These are phyloP conservation scores for Neelides sp. DNA, from an alignment of 1,140 invertebrate species.

Conservation along the genomic window DNA sequence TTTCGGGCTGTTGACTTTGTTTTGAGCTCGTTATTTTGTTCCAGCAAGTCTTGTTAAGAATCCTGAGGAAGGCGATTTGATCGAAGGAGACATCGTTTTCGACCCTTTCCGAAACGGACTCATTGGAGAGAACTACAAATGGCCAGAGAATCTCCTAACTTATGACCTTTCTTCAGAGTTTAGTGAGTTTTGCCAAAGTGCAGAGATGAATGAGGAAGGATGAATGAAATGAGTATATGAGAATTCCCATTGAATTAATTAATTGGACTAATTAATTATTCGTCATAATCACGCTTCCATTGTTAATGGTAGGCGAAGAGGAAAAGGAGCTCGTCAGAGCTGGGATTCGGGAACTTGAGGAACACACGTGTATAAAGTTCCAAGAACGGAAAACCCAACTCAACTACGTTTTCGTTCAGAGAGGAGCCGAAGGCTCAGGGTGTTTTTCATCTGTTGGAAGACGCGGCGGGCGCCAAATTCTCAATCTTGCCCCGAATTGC, in stretches of 20 bases:
- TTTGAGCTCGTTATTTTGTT: neutral
- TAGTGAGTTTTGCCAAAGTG: too few species aligned
- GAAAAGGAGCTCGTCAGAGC: constrained; percentile 9
- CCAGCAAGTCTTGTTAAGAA: neutral
- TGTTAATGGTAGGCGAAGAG: constrained; percentile 3
- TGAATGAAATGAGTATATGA: too few species aligned
- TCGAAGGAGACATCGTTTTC: constrained; percentile 14
- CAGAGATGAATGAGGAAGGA: too few species aligned
- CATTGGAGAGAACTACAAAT: constrained; percentile 18
- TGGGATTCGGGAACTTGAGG: constrained; percentile 10
- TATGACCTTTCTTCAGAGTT: constrained; percentile 17
- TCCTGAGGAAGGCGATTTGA: neutral
- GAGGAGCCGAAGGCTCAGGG: constrained; percentile 31
- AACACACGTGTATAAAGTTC: constrained; percentile 21
- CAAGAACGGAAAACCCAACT: neutral
- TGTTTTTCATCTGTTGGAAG: constrained; percentile 46
- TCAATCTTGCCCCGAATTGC: constrained; percentile 33
- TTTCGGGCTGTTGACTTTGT: too few species aligned
- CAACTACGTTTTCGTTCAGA: constrained; percentile 12
- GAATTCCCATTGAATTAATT: too few species aligned
- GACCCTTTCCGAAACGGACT: constrained; percentile 11
- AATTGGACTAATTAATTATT: too few species aligned
- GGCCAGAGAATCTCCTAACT: constrained; percentile 16
- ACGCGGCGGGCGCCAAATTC: constrained; percentile 43
- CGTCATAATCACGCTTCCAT: too few species aligned